Percentiles rank a stretch among this genome's conserved stretches.
These are phyloP conservation scores for Phoxinus phoxinus DNA, from an alignment of 2,113 vertebrate genomes.

Conservation along the genomic window DNA sequence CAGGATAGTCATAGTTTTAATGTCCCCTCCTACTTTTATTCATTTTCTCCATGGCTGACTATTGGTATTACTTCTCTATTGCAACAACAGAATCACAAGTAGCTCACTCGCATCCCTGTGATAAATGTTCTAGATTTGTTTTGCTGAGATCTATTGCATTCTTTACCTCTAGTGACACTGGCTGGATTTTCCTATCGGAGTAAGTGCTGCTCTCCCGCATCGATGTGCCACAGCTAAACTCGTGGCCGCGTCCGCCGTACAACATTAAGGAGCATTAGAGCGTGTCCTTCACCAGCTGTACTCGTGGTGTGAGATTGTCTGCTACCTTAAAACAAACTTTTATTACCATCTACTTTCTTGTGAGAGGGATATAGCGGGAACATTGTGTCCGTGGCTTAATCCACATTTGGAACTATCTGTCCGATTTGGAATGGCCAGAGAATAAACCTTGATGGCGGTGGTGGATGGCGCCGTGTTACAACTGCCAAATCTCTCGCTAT, in stretches of 20 bases:
- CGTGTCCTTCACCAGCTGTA: conserved; percentile 19
- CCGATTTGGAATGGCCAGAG: conserved; percentile 27
- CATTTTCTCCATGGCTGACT: conserved; percentile 40
- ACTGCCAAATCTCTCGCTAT: conserved; percentile 36
- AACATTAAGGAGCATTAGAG: conserved; percentile 22
- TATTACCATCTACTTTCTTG: conserved; percentile 19
- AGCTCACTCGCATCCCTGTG: conserved; percentile 31
- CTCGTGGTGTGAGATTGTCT: background rate
- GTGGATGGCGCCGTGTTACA: conserved; percentile 15
- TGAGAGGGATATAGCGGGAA: conserved; percentile 14
- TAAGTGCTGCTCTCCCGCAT: conserved; percentile 30
- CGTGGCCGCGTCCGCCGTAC: background rate
- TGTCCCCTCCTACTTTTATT: conserved; percentile 14
- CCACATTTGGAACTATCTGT: conserved; percentile 14
- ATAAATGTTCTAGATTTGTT: conserved; percentile 39
- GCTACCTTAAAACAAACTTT: conserved; percentile 35
- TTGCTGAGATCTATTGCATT: conserved; percentile 44
- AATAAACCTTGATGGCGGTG: conserved; percentile 37
- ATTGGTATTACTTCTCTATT: conserved; percentile 21
- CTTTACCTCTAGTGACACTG: conserved; percentile 50
- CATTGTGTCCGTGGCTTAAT: conserved; percentile 42
- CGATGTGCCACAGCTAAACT: background rate
- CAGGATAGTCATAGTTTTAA: conserved; percentile 35
- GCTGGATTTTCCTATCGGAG: background rate
- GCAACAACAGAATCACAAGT: conserved; percentile 52